Conservation (phyloP, 2,113 vertebrate species). For the Etia nguti region DNA sequence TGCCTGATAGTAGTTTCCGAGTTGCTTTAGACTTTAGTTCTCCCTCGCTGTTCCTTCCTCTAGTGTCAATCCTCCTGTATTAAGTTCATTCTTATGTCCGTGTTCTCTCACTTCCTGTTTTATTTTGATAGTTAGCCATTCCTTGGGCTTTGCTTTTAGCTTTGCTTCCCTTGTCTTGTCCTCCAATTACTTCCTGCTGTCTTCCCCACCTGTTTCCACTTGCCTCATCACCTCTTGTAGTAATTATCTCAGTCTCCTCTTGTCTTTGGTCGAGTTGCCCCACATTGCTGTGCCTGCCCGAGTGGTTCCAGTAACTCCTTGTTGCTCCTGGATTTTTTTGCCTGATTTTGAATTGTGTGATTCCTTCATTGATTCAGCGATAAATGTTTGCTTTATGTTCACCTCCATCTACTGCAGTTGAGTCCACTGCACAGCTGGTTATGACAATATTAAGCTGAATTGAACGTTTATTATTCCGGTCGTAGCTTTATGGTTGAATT, state of each 20-base stretch:
- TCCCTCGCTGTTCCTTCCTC: fast-evolving
- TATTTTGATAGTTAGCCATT: neutral
- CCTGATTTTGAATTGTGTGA: neutral
- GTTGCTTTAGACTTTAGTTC: neutral
- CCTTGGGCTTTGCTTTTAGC: neutral
- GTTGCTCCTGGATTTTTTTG: neutral
- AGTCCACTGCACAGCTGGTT: too few relatives aligned
- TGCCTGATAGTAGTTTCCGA: neutral
- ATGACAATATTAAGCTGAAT: too few relatives aligned
- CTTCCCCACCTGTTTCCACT: neutral
- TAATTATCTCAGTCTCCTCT: too few relatives aligned
- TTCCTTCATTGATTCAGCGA: too few relatives aligned
- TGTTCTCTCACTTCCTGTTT: neutral
- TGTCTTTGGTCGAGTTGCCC: too few relatives aligned
- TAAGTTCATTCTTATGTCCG: neutral
- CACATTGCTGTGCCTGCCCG: too few relatives aligned
- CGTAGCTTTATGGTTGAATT: too few relatives aligned
- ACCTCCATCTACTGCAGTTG: too few relatives aligned
- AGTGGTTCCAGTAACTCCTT: too few relatives aligned
- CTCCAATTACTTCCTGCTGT: neutral
- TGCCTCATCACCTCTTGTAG: neutral
- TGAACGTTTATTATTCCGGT: too few relatives aligned
- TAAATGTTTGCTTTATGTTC: too few relatives aligned
- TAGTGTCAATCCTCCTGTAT: neutral
- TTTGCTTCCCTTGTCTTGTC: neutral